These are phyloP conservation scores for Rynchops niger DNA, from an alignment of 2,113 vertebrate species.

Conservation along the genomic window DNA sequence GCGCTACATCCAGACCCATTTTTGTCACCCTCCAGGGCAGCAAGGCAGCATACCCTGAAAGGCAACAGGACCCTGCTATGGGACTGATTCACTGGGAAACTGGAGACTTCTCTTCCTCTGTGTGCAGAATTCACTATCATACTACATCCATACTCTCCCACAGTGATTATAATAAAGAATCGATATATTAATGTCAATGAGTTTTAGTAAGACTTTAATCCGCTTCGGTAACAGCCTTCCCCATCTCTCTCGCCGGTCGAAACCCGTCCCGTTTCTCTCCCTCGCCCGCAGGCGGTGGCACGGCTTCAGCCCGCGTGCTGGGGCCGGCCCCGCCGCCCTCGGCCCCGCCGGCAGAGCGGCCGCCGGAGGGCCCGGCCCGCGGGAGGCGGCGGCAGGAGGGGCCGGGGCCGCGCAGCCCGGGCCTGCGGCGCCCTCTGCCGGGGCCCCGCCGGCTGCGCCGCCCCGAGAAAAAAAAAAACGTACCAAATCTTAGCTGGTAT, in stretches of 20 bases:
- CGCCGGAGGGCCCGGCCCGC: background rate
- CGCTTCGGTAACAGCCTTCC: background rate
- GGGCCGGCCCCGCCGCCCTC: background rate
- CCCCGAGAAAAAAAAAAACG: too few relatives aligned
- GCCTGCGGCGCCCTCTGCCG: slow-evolving; percentile 6
- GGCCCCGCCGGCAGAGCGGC: background rate
- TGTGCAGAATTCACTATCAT: accelerated
- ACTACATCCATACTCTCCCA: too few relatives aligned
- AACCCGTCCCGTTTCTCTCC: background rate
- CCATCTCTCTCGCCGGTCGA: accelerated
- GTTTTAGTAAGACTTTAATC: background rate
- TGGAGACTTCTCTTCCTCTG: background rate
- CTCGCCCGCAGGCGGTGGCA: background rate
- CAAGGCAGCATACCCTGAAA: too few relatives aligned
- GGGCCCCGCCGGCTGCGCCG: background rate
- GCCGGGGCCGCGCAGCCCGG: background rate
- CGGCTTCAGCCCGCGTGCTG: background rate
- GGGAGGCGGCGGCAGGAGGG: background rate
- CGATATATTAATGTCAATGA: accelerated
- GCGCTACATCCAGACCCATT: accelerated
- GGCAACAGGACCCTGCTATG: background rate
- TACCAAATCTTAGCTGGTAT: background rate
- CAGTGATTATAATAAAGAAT: background rate
- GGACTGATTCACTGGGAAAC: too few relatives aligned
- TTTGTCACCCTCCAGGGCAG: accelerated